Evolutionary conservation across 2,888 invertebrate genomes (phyloP).

Genomic region (Dryomyza anilis): DNA sequence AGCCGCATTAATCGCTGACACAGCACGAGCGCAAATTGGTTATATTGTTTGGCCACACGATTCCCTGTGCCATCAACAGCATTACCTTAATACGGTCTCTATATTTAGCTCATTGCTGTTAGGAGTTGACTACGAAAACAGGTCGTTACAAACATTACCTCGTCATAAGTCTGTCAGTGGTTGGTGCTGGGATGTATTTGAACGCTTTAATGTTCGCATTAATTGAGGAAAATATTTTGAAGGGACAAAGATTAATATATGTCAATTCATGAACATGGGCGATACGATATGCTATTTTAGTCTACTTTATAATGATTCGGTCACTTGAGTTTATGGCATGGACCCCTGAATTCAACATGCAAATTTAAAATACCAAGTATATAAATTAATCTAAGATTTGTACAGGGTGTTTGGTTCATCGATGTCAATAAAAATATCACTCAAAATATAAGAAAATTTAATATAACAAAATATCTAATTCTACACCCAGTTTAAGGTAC

Average conservation of each 20-base stretch:
- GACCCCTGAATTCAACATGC: too few species aligned
- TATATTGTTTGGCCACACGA: background rate
- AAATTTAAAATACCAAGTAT: too few species aligned
- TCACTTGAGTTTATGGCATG: too few species aligned
- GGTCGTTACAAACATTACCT: conserved; percentile 52
- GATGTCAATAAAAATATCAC: too few species aligned
- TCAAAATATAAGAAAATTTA: too few species aligned
- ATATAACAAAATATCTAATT: too few species aligned
- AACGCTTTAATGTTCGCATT: background rate
- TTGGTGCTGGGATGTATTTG: conserved; percentile 12
- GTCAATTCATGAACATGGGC: too few species aligned
- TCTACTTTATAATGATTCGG: too few species aligned
- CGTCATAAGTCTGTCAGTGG: conserved; percentile 51
- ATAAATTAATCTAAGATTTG: too few species aligned
- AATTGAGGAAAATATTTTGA: conserved; percentile 7
- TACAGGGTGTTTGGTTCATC: too few species aligned
- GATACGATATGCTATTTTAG: too few species aligned
- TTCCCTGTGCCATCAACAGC: background rate
- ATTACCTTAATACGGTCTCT: conserved; percentile 45
- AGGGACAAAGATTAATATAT: conserved; percentile 21
- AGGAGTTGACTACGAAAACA: conserved; percentile 48
- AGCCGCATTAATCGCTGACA: background rate
- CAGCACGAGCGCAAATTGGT: background rate
- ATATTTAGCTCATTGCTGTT: conserved; percentile 44
- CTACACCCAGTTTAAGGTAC: too few species aligned